Conservation (phyloP, 2,797 vertebrate species). For the Tadarida brasiliensis region DNA sequence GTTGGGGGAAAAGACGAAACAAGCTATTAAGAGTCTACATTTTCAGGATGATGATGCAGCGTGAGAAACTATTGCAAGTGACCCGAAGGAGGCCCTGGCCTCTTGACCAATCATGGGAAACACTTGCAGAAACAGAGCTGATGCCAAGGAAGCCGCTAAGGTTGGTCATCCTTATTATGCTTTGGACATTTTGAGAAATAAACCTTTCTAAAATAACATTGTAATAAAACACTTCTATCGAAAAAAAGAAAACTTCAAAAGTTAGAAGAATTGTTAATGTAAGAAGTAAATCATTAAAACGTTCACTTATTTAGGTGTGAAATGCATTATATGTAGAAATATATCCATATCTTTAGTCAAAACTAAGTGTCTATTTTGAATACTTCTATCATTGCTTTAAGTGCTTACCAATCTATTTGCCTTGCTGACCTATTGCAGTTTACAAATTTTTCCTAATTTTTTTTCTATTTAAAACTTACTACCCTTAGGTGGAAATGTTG, state of each 20-base stretch:
- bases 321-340: background rate
- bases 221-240: conserved; percentile 72
- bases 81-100: conserved; percentile 95
- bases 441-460: background rate
- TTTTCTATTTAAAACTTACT: conserved; percentile 51
- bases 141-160: conserved; percentile 92
- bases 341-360: background rate
- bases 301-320: background rate
- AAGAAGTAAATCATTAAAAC: background rate
- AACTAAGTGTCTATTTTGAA: background rate
- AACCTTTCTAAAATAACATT: conserved; percentile 75
- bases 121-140: conserved; percentile 88
- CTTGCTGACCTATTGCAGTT: background rate
- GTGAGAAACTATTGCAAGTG: conserved; percentile 96
- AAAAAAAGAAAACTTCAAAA: background rate
- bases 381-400: background rate
- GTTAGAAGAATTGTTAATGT: background rate
- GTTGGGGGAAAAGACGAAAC: conserved; percentile 96
- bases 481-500: conserved; percentile 9
- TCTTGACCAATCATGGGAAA: conserved; percentile 93
- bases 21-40: conserved; percentile 95
- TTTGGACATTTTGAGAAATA: conserved; percentile 88
- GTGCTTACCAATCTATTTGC: background rate
- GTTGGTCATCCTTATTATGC: conserved; percentile 92
- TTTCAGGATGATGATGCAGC: conserved; percentile 96